Conservation (phyloP, 1,140 invertebrate genomes). For the Asbolus verrucosus region DNA sequence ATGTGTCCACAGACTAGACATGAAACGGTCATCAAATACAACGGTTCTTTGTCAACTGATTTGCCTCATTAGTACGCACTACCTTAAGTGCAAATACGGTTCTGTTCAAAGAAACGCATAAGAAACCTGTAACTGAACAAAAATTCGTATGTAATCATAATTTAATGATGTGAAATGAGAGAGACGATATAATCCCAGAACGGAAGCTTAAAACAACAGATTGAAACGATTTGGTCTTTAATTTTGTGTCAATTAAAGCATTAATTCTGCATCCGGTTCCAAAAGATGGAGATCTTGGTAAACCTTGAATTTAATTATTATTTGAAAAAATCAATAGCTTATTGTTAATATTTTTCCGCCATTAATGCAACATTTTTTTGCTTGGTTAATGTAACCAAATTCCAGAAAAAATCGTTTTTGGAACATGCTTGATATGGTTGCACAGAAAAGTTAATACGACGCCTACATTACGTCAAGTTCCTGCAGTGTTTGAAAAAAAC, state of each 20-base stretch:
- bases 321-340: conserved; percentile 11
- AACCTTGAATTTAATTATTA: no score
- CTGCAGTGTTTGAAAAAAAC: background rate
- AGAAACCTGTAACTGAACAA: background rate
- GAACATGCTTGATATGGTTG: no score
- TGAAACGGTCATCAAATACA: conserved; percentile 31
- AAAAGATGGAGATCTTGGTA: conserved; percentile 9
- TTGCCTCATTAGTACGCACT: background rate
- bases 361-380: no score
- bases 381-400: no score
- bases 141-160: conserved; percentile 7
- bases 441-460: no score
- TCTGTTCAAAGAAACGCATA: background rate
- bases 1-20: conserved; percentile 19
- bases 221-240: conserved; percentile 8
- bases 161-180: conserved; percentile 17
- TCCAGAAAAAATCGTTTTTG: no score
- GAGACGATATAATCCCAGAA: conserved; percentile 7
- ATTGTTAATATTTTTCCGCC: background rate
- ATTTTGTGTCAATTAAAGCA: conserved; percentile 4
- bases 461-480: conserved; percentile 4
- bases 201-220: conserved; percentile 4
- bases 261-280: conserved; percentile 23
- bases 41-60: conserved; percentile 27
- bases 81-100: background rate